phyloP scores from a whole-genome alignment of 2,113 vertebrate genomes.

The Cynopterus brachyotis region DNA sequence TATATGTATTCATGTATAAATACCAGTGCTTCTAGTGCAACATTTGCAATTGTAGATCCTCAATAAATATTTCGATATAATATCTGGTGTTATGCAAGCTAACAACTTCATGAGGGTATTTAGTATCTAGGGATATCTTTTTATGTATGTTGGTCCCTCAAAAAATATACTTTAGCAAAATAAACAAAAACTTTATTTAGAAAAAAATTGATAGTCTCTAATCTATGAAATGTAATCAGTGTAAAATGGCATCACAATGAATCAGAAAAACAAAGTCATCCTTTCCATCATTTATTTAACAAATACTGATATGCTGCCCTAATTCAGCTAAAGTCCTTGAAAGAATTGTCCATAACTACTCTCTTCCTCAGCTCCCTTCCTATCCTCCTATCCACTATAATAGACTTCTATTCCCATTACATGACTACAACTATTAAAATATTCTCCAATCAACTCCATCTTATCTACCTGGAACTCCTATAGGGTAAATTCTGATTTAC shows the following conservation, averaged over 20 bases:
- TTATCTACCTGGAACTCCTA: neutral
- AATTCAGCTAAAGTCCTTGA: neutral
- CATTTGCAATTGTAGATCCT: neutral
- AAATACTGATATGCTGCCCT: neutral
- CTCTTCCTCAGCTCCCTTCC: neutral
- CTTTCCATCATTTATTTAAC: conserved; percentile 13
- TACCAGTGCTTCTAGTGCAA: neutral
- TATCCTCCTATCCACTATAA: neutral
- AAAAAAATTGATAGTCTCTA: neutral
- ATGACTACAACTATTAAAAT: neutral
- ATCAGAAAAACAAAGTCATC: neutral
- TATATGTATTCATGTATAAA: neutral
- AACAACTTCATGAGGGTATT: neutral
- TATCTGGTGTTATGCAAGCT: neutral
- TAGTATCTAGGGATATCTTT: neutral
- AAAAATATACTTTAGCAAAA: neutral
- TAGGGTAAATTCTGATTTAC: neutral
- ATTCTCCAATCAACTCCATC: neutral
- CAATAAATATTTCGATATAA: neutral
- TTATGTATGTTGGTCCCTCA: neutral
- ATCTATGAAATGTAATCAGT: neutral
- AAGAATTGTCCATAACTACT: neutral
- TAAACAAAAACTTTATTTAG: neutral
- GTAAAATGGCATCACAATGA: neutral
- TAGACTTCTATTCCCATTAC: neutral